Conservation (phyloP, 1,140 invertebrate species). For the Cotesia typhae region DNA sequence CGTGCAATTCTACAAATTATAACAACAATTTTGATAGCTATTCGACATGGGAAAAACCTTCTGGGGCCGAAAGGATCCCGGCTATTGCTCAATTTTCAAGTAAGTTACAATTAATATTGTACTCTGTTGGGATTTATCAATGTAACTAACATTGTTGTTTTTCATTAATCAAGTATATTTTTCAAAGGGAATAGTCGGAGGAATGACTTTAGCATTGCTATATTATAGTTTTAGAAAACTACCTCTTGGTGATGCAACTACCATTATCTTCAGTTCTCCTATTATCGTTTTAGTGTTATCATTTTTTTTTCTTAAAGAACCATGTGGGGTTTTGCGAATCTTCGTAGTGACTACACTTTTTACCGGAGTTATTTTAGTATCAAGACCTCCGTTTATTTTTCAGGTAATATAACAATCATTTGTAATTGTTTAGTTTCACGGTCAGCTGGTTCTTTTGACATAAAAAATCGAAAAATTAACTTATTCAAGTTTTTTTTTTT, state of each 20-base stretch:
- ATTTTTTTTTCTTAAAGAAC: constrained; percentile 67
- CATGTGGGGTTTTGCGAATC: constrained; percentile 67
- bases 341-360: constrained; percentile 65
- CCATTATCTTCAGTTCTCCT: constrained; percentile 70
- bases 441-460: too few species aligned
- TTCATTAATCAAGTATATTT: constrained; percentile 17
- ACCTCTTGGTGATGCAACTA: constrained; percentile 69
- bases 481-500: too few species aligned
- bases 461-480: too few species aligned
- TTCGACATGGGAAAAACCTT: constrained; percentile 53
- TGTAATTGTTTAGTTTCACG: background rate
- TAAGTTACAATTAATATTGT: constrained; percentile 40
- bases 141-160: constrained; percentile 22
- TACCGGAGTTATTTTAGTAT: constrained; percentile 66
- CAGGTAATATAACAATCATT: constrained; percentile 47
- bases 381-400: constrained; percentile 68
- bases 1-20: constrained; percentile 62
- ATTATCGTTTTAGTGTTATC: constrained; percentile 69
- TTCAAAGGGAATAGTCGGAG: constrained; percentile 65
- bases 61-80: constrained; percentile 61
- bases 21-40: constrained; percentile 56
- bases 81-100: constrained; percentile 62
- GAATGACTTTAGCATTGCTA: constrained; percentile 63
- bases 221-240: constrained; percentile 68
- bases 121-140: background rate